Evolutionary conservation across 2,797 vertebrate genomes (phyloP).

Genomic region (Hippoglossus hippoglossus): DNA sequence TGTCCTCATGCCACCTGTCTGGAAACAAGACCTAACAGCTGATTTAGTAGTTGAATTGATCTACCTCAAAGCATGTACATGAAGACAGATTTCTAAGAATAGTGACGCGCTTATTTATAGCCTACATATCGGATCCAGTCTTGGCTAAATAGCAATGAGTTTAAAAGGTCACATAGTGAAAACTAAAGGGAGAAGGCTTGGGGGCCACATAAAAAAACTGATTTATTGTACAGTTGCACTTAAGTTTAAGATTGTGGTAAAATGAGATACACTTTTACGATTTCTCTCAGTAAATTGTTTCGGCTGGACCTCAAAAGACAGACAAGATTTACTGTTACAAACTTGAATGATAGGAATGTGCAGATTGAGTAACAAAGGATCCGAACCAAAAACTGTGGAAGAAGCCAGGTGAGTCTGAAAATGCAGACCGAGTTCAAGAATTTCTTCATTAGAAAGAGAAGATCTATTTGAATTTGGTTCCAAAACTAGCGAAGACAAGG

Average conservation of each 20-base stretch:
- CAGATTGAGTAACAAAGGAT: background rate
- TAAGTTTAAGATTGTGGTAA: conserved; percentile 1
- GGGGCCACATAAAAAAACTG: conserved; percentile 24
- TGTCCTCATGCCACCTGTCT: background rate
- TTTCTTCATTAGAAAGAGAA: no score
- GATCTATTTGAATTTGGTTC: no score
- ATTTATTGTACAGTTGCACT: conserved; percentile 27
- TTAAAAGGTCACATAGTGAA: conserved; percentile 28
- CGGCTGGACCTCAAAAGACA: background rate
- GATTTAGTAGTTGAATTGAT: conserved; percentile 18
- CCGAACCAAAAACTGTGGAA: background rate
- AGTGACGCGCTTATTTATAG: conserved; percentile 20
- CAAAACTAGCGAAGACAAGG: background rate
- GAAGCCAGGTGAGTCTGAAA: background rate
- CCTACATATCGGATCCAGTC: background rate
- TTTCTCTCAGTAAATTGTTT: background rate
- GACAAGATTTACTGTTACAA: background rate
- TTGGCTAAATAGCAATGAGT: conserved; percentile 10
- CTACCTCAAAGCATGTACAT: conserved; percentile 18
- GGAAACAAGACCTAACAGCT: background rate
- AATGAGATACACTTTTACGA: background rate
- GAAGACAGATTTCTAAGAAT: background rate
- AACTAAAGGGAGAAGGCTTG: conserved; percentile 4
- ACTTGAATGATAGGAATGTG: background rate
- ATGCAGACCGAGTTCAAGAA: background rate